phyloP scores from a whole-genome alignment of 2,888 invertebrate species.

The Blastobasis lacticolella region DNA sequence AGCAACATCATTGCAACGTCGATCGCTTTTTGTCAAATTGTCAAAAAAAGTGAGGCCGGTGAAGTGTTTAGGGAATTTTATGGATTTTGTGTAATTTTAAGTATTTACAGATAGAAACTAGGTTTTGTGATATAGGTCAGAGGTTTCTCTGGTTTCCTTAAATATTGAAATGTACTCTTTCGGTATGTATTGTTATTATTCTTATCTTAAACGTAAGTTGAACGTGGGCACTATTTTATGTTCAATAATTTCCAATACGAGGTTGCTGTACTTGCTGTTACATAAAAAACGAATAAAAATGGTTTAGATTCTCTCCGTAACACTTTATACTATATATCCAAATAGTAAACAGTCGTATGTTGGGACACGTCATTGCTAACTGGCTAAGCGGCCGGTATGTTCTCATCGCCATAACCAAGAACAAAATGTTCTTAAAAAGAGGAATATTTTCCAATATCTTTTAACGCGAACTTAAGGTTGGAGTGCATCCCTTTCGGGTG shows the following conservation, averaged over 20 bases:
- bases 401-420: background rate
- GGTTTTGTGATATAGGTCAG: conserved; percentile 12
- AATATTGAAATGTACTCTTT: conserved; percentile 33
- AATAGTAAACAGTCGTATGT: too few species aligned
- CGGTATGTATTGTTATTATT: conserved; percentile 32
- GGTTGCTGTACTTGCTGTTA: background rate
- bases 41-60: conserved; percentile 24
- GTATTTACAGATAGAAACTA: conserved; percentile 13
- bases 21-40: conserved; percentile 45
- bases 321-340: too few species aligned
- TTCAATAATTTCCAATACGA: too few species aligned
- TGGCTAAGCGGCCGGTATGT: background rate
- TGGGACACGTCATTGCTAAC: conserved; percentile 51
- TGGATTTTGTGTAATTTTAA: conserved; percentile 12
- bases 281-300: background rate
- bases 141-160: conserved; percentile 18
- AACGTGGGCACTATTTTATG: too few species aligned
- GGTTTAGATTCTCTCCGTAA: too few species aligned
- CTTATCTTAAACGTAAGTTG: background rate
- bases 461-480: too few species aligned
- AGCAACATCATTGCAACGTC: conserved; percentile 46
- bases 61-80: conserved; percentile 14
- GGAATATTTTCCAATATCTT: too few species aligned
- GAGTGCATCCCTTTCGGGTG: too few species aligned
- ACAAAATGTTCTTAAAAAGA: too few species aligned